These are phyloP conservation scores for Maconellicoccus hirsutus DNA, from an alignment of 1,140 invertebrate genomes.

Conservation along the genomic window DNA sequence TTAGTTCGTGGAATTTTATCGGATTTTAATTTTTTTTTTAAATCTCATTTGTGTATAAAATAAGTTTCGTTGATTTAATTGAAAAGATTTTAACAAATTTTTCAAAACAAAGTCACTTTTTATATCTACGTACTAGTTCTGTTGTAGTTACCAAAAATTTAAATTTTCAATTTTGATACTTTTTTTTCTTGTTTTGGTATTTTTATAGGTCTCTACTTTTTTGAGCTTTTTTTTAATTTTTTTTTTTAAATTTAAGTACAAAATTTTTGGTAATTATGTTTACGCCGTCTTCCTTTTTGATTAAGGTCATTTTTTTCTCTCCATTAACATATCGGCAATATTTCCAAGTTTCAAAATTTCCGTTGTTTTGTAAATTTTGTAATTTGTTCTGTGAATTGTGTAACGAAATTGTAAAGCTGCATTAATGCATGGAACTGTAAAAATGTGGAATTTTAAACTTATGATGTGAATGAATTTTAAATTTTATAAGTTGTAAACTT, in stretches of 20 bases:
- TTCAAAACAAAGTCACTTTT: background rate
- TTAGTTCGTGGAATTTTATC: too few relatives aligned
- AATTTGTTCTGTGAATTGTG: background rate
- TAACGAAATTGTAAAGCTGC: background rate
- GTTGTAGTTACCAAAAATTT: conserved; percentile 6
- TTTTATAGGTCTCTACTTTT: background rate
- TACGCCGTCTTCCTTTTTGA: background rate
- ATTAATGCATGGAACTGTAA: too few relatives aligned
- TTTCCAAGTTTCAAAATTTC: background rate
- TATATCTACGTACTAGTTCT: background rate
- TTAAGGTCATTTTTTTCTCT: background rate
- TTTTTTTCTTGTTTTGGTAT: background rate
- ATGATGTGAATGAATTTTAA: too few relatives aligned
- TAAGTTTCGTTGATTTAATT: background rate
- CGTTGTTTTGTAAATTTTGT: background rate
- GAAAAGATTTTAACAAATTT: background rate
- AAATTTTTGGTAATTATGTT: background rate
- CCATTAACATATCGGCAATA: background rate
- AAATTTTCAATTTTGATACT: background rate
- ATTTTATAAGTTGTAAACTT: too few relatives aligned
- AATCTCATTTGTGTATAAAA: background rate
- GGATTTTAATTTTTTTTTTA: background rate
- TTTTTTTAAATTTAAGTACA: background rate
- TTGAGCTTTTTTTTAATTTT: background rate
- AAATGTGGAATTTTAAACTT: too few relatives aligned